Base-by-base conservation (phyloP, 92 coral and sea anemone genomes). In the Galaxea fascicularis region DNA sequence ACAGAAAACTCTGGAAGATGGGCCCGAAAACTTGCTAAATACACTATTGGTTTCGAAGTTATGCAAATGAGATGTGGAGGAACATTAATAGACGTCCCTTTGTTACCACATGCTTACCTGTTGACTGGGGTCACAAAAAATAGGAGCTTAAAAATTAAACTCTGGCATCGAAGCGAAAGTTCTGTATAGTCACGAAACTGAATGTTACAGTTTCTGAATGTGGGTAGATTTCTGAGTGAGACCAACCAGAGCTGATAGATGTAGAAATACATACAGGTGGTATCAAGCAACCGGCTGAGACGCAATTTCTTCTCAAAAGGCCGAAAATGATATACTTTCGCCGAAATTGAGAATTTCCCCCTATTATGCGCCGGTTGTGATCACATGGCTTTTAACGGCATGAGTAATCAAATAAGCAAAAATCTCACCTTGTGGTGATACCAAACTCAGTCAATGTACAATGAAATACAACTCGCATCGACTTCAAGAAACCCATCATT, bases 321-420 rank as follows among this genome's bases (percentile, higher is more conserved):
- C 4, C 8, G 16, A 8, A 26, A 63, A 20, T 24, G 10, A 9
- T 20, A 8, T 8, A 2, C 4, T 28, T 4, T 15, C 70, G 3
- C 13, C 11, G 28, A 29, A 29, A 65, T 8, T 65, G 8, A 44
- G 44, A 14, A 65, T 10, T 67, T 31, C 73, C 13, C 18, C 51
- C n/a, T 76, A 28, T 58, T 39, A 30, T 45, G 46, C 4, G 21
- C 25, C 25, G 49, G 25, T 3, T 20, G 73, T 26, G 2, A 14
- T 41, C 21, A 76, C 68, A 76, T 12, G 54, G 67, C 35, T 31
- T 67, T 58, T 35, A 13, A 76, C 68, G 14, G 62, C 79, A 56
- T 21, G 9, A 20, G 53, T 76, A 39, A 57, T 31, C 68, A 58
- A 76, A 14, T 8, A 49, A 27, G 45, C 51, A 54, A 75, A 60